phyloP scores from a whole-genome alignment of 2,113 vertebrate genomes.

The Paraplagusia blochii region DNA sequence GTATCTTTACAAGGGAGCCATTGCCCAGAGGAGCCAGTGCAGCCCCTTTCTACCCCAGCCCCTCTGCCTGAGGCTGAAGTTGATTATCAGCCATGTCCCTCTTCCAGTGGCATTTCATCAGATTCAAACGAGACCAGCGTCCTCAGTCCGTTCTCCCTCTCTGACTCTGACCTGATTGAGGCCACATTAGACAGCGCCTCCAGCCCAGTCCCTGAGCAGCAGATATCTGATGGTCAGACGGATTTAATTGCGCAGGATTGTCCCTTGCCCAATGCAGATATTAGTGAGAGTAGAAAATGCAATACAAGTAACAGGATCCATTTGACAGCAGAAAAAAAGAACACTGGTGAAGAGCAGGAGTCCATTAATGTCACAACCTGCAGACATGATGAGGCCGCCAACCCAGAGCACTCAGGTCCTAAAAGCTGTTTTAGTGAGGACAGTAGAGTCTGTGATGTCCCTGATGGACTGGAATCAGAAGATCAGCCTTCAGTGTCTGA shows the following conservation, averaged over 20 bases:
- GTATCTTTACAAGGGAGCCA: slow-evolving; percentile 3
- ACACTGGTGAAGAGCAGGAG: not conserved
- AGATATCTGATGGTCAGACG: slow-evolving; percentile 7
- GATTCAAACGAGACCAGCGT: slow-evolving; percentile 38
- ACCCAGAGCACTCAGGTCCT: slow-evolving; percentile 3
- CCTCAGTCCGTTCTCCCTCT: slow-evolving; percentile 46
- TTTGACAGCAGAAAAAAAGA: slow-evolving; percentile 17
- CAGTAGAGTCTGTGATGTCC: slow-evolving; percentile 30
- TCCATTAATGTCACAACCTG: not conserved
- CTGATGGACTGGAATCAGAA: slow-evolving; percentile 50
- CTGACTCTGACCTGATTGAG: slow-evolving; percentile 49
- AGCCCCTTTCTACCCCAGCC: not conserved
- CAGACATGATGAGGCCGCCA: slow-evolving; percentile 4
- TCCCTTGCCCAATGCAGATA: slow-evolving; percentile 3
- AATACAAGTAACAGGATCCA: slow-evolving; percentile 16
- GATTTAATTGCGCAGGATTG: slow-evolving; percentile 14
- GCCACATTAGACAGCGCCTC: slow-evolving; percentile 35
- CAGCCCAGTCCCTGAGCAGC: slow-evolving; percentile 10
- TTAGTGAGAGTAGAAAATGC: slow-evolving; percentile 8
- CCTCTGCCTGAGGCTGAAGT: slow-evolving; percentile 27
- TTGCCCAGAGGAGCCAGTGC: not conserved
- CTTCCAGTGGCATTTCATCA: slow-evolving; percentile 35
- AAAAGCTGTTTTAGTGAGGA: slow-evolving; percentile 19
- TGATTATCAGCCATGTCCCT: slow-evolving; percentile 6
- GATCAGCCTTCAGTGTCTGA: slow-evolving; percentile 40